These are phyloP conservation scores for Agriotes lineatus DNA, from an alignment of 2,888 invertebrate species.

Conservation along the genomic window DNA sequence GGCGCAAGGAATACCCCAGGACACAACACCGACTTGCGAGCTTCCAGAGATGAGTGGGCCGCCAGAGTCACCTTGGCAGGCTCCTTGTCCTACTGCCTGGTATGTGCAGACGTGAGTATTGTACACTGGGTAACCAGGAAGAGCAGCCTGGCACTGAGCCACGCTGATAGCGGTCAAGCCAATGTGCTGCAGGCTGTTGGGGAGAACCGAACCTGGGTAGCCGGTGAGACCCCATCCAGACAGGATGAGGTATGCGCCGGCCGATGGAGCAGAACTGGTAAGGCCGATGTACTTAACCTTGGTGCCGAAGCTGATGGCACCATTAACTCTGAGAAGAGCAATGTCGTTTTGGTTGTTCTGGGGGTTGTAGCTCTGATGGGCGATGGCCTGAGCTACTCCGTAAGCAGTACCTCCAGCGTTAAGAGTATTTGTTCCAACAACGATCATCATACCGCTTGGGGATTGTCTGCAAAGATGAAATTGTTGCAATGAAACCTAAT, in stretches of 20 bases:
- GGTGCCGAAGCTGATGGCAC: constrained; percentile 7
- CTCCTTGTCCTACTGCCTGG: constrained; percentile 72
- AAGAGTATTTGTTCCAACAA: constrained; percentile 68
- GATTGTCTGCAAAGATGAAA: not conserved
- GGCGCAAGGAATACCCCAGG: constrained; percentile 71
- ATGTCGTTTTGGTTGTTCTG: constrained; percentile 47
- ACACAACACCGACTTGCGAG: constrained; percentile 67
- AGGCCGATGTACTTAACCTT: constrained; percentile 10
- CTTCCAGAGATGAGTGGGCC: constrained; percentile 67
- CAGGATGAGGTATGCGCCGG: constrained; percentile 25
- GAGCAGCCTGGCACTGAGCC: constrained; percentile 63
- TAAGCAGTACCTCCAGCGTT: constrained; percentile 65
- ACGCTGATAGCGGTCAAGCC: constrained; percentile 67
- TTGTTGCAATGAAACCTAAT: not conserved
- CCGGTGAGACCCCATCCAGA: constrained; percentile 55
- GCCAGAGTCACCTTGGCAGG: constrained; percentile 70
- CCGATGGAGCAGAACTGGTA: not conserved
- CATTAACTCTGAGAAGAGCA: constrained; percentile 43
- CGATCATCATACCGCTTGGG: constrained; percentile 55
- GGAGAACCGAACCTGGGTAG: constrained; percentile 69
- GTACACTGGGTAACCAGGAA: constrained; percentile 60
- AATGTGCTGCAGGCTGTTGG: constrained; percentile 71
- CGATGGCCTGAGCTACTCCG: constrained; percentile 61
- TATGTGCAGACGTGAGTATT: constrained; percentile 71
- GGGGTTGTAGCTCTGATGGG: constrained; percentile 66